phyloP scores from a whole-genome alignment of 53 echinoderm and acorn worm genomes.

The Glandiceps talaboti region DNA sequence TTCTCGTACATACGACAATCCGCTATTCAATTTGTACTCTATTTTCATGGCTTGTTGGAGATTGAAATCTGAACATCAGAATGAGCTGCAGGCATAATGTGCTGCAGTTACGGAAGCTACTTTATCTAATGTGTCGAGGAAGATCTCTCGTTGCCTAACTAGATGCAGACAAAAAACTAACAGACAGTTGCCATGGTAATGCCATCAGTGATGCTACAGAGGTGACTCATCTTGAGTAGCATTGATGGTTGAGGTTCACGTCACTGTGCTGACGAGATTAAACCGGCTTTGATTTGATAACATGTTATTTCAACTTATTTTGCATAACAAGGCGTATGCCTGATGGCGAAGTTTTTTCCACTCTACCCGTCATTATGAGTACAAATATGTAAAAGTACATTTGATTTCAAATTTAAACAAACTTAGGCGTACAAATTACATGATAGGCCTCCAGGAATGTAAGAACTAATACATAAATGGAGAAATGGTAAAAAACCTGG shows the following conservation, averaged over 20 bases:
- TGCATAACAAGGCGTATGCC: not conserved
- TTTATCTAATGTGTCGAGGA: too few species aligned
- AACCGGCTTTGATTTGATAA: not conserved
- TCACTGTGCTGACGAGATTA: not conserved
- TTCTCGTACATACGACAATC: too few species aligned
- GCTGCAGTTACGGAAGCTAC: too few species aligned
- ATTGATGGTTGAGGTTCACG: too few species aligned
- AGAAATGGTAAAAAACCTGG: too few species aligned
- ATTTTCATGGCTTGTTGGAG: too few species aligned
- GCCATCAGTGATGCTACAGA: not conserved
- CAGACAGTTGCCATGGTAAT: not conserved
- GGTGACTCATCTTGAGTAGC: not conserved
- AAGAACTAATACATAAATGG: too few species aligned
- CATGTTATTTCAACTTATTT: not conserved
- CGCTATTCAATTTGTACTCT: too few species aligned
- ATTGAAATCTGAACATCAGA: too few species aligned
- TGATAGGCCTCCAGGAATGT: not conserved
- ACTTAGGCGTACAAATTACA: not conserved
- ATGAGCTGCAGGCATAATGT: too few species aligned
- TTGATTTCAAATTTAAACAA: not conserved
- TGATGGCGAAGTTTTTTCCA: not conserved
- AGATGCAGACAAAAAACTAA: too few species aligned
- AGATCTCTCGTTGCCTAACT: too few species aligned
- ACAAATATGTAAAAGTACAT: not conserved
- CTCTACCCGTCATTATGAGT: not conserved